Percentiles rank a stretch among this genome's conserved stretches.
These are phyloP conservation scores for Drosophila punjabiensis DNA, from an alignment of 1,140 invertebrate genomes.

Conservation along the genomic window DNA sequence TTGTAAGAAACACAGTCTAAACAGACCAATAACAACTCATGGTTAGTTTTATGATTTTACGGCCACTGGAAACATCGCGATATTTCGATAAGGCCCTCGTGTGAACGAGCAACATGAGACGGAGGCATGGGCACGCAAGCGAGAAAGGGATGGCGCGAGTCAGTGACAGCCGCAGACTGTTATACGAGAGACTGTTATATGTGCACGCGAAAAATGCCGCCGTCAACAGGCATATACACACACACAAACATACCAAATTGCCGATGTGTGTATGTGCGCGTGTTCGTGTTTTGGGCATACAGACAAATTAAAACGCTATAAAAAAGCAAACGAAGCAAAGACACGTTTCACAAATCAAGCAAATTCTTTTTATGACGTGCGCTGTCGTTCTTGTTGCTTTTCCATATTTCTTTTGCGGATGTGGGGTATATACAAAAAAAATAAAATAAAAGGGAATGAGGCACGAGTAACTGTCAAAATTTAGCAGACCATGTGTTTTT, in stretches of 20 bases:
- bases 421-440: slow-evolving; percentile 27
- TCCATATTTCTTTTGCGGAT: slow-evolving; percentile 42
- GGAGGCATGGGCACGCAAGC: slow-evolving; percentile 19
- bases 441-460: slow-evolving; percentile 2
- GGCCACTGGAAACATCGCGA: slow-evolving; percentile 15
- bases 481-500: slow-evolving; percentile 53
- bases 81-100: slow-evolving; percentile 20
- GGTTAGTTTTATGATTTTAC: background rate
- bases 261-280: slow-evolving; percentile 39
- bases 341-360: slow-evolving; percentile 84
- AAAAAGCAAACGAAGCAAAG: slow-evolving; percentile 83
- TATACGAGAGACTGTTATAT: slow-evolving; percentile 66
- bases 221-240: slow-evolving; percentile 50
- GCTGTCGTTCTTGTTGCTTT: slow-evolving; percentile 62
- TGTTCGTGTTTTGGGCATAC: slow-evolving; percentile 71
- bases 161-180: slow-evolving; percentile 69
- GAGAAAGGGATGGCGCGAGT: slow-evolving; percentile 22
- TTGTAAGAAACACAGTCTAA: background rate
- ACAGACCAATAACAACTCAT: background rate
- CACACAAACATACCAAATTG: slow-evolving; percentile 14
- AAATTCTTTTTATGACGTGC: slow-evolving; percentile 81
- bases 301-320: slow-evolving; percentile 84
- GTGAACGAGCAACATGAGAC: slow-evolving; percentile 32
- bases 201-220: slow-evolving; percentile 64
- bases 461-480: slow-evolving; percentile 29